These are phyloP conservation scores for Aricia artaxerxes DNA, from an alignment of 2,888 invertebrate species.

Conservation along the genomic window DNA sequence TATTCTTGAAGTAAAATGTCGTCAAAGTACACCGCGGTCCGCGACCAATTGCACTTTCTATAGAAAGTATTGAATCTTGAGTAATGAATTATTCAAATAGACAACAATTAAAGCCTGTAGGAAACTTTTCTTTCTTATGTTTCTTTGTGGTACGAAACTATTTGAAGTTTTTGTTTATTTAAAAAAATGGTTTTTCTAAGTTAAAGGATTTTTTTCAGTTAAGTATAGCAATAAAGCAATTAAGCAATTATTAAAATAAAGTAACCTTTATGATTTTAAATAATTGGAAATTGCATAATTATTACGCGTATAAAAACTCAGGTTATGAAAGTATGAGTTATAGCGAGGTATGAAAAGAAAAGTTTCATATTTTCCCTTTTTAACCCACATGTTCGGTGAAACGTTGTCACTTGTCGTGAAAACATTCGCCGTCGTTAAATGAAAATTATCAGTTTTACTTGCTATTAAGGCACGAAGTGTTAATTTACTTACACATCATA, in stretches of 20 bases:
- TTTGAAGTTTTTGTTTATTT: too few relatives aligned
- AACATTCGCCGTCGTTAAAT: not conserved
- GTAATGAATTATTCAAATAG: slow-evolving; percentile 14
- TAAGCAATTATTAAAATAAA: not conserved
- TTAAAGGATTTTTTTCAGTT: too few relatives aligned
- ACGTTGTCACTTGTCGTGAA: slow-evolving; percentile 11
- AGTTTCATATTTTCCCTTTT: slow-evolving; percentile 21
- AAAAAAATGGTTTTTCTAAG: too few relatives aligned
- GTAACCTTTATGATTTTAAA: not conserved
- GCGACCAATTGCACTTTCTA: slow-evolving; percentile 27
- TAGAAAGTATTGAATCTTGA: slow-evolving; percentile 27
- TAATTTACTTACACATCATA: not conserved
- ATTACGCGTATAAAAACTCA: not conserved
- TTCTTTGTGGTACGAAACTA: not conserved
- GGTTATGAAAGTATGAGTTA: not conserved
- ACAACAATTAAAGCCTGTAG: not conserved
- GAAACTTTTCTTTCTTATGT: not conserved
- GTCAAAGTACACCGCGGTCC: slow-evolving; percentile 16
- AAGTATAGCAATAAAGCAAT: too few relatives aligned
- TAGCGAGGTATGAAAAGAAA: slow-evolving; percentile 10
- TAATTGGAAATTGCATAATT: not conserved
- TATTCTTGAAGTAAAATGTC: not conserved
- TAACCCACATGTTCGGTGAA: slow-evolving; percentile 23
- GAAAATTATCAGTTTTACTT: slow-evolving; percentile 4
- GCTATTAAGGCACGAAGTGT: not conserved